Percentiles rank a stretch among this genome's conserved stretches.
Conservation (phyloP, 2,888 invertebrate species). For the Venusia cambrica region DNA sequence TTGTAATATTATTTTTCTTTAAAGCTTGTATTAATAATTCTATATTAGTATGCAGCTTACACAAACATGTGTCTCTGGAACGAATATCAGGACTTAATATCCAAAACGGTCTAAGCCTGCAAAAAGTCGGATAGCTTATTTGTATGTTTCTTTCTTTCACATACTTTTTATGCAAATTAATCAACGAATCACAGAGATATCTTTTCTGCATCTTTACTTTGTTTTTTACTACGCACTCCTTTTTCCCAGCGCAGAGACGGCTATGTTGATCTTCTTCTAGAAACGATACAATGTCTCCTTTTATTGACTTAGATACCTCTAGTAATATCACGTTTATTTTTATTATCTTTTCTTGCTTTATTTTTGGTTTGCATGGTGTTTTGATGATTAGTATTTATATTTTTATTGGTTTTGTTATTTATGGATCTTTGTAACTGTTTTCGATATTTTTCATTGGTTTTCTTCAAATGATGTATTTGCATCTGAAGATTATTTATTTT, state of each 20-base stretch:
- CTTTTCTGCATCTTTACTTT: slow-evolving; percentile 21
- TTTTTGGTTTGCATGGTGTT: too few relatives aligned
- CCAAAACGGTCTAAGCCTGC: slow-evolving; percentile 7
- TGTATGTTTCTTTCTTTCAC: slow-evolving; percentile 2
- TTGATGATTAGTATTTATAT: too few relatives aligned
- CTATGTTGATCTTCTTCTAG: slow-evolving; percentile 18
- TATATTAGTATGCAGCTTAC: slow-evolving; percentile 2
- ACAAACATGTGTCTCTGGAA: slow-evolving; percentile 3
- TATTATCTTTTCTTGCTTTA: too few relatives aligned
- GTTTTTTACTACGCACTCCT: slow-evolving; percentile 19
- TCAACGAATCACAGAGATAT: slow-evolving; percentile 14
- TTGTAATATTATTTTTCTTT: not conserved
- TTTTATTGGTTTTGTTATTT: too few relatives aligned
- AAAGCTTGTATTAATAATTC: not conserved
- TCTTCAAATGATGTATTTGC: too few relatives aligned
- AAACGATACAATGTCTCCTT: not conserved
- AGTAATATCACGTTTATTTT: too few relatives aligned
- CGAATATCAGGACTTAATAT: slow-evolving; percentile 1
- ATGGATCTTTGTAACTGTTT: too few relatives aligned
- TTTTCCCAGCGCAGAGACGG: slow-evolving; percentile 18
- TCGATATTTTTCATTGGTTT: too few relatives aligned
- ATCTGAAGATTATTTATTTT: too few relatives aligned
- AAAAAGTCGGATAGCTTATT: slow-evolving; percentile 13
- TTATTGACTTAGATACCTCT: too few relatives aligned
- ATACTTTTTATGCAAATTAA: slow-evolving; percentile 19